Conservation (phyloP, 2,113 vertebrate genomes). For the Vireo altiloquus region DNA sequence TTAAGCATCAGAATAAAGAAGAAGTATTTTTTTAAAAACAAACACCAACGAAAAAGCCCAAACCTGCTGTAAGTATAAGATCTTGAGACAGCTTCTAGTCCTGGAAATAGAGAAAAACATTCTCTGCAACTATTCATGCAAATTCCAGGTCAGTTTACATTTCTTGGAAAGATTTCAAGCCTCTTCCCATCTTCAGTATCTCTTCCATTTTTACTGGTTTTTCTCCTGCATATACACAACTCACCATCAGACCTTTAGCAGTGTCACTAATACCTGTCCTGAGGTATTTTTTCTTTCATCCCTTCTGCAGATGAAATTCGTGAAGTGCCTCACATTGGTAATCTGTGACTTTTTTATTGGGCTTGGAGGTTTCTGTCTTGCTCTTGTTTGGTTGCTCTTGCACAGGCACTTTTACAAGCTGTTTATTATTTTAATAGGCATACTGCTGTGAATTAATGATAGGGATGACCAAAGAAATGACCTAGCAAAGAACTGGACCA, state of each 20-base stretch:
- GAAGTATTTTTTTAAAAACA: not conserved
- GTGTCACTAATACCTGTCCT: not conserved
- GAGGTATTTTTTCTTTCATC: not conserved
- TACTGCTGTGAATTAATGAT: not conserved
- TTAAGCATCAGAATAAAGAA: not conserved
- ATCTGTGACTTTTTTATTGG: not conserved
- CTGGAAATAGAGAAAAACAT: not conserved
- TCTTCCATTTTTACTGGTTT: not conserved
- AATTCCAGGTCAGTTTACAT: not conserved
- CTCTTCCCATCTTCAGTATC: not conserved
- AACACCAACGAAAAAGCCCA: accelerated
- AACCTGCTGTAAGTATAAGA: not conserved
- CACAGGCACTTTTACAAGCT: not conserved
- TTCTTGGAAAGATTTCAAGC: not conserved
- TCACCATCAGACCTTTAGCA: not conserved
- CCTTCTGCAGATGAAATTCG: not conserved
- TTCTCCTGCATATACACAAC: not conserved
- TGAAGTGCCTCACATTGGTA: not conserved
- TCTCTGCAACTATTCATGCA: not conserved
- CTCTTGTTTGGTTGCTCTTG: not conserved
- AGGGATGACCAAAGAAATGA: not conserved
- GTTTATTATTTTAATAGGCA: not conserved
- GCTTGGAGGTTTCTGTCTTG: not conserved
- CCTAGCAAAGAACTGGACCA: not conserved
- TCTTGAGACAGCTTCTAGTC: not conserved